Base-by-base conservation (phyloP, 2,797 vertebrate genomes). In the Pempheris klunzingeri region DNA sequence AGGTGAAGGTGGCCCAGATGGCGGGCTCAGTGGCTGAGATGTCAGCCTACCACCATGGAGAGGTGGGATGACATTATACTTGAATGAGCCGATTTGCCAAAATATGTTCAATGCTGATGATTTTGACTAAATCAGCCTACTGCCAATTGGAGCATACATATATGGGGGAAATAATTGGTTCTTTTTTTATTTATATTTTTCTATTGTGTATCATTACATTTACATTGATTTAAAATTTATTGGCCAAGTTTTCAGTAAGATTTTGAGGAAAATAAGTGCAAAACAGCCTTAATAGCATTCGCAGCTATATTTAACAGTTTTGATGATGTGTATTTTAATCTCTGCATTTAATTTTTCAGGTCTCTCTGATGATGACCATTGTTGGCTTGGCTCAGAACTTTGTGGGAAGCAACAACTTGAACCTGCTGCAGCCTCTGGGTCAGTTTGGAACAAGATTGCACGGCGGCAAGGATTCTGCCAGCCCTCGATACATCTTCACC, bases 401-500 rank as follows among this genome's bases (percentile, higher is more conserved):
- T 84, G 97, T 99, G 88, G 98, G 98, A 84, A 99, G 98, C 91
- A 99, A 99, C 94, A 99, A 99, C 89, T 55, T 99, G 88, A 99
- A 98, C 92, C 85, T 99, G 75, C 88, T 99, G 46, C 98, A 97
- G 87, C 98, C 98, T 58, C 93, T 96, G 32, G 98, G 98, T 82
- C 98, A 99, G 94, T 99, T 99, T 93, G 98, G 98, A 79, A 99
- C 98, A 4, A 94, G 98, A 70, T 86, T 99, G 55, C 97, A 99
- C 0, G 98, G 98, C 15, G 98, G 98, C 74, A 99, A 99, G 66
- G 98, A 99, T 91, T 97, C 97, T 53, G 98, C 98, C 89, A 99
- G 98, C 84, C 97, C 98, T 94, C 96, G 98, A 96, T 99, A 99
- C 91, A 99, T 99, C 93, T 99, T 99, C 86, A 99, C 98, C 69